Conservation (phyloP, 2,888 invertebrate species). For the Drosophila rubida region DNA sequence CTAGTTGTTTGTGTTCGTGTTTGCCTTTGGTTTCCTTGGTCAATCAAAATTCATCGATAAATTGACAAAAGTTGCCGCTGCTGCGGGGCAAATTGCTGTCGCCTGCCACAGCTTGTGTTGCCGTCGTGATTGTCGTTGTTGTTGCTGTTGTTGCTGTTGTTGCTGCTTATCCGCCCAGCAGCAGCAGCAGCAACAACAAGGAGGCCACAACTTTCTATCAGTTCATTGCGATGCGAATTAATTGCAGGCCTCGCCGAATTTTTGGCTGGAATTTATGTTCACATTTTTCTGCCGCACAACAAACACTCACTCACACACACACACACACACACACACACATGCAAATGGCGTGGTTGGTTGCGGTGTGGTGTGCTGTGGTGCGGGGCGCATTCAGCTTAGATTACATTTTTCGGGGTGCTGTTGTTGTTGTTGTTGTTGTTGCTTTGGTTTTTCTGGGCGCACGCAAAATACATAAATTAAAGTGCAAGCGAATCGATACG, state of each 20-base stretch:
- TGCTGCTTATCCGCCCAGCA: too few species aligned
- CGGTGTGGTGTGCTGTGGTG: constrained; percentile 8
- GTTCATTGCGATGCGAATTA: constrained; percentile 63
- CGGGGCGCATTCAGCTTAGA: constrained; percentile 24
- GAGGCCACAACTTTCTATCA: constrained; percentile 34
- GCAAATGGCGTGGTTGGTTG: constrained; percentile 28
- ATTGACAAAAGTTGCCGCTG: constrained; percentile 51
- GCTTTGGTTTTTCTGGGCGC: constrained; percentile 48
- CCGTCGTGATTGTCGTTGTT: neutral
- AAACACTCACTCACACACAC: constrained; percentile 17
- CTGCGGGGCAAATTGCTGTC: constrained; percentile 23
- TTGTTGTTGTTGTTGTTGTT: constrained; percentile 17
- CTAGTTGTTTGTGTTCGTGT: constrained; percentile 16
- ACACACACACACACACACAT: constrained; percentile 52
- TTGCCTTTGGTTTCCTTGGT: constrained; percentile 36
- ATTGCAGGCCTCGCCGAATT: constrained; percentile 56
- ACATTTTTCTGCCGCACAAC: constrained; percentile 37
- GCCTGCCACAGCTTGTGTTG: neutral
- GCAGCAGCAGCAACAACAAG: constrained; percentile 3
- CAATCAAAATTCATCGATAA: constrained; percentile 60
- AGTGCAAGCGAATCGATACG: constrained; percentile 65
- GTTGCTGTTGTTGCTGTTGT: neutral
- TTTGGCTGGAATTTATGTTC: constrained; percentile 79
- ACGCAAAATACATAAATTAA: constrained; percentile 71
- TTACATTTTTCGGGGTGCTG: constrained; percentile 44